A percentile compares a stretch with the other conserved stretches of the same genome.
Conservation (phyloP, 2,888 invertebrate genomes). For the Embidobia sp. region DNA sequence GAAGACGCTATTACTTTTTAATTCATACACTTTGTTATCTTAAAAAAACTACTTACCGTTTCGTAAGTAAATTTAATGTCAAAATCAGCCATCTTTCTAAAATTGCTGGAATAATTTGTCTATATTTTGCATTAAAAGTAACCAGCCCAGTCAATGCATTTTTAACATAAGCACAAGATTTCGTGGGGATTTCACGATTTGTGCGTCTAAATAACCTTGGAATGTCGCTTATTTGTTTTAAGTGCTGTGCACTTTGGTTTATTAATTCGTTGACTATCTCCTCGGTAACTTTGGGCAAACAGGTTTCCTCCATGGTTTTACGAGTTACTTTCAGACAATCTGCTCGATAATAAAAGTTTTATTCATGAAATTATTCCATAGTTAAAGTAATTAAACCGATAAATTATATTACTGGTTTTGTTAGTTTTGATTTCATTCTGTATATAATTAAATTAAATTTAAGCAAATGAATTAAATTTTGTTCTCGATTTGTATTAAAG, state of each 20-base stretch:
- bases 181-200: constrained; percentile 92
- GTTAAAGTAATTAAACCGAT: no score
- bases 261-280: constrained; percentile 80
- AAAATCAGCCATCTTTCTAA: constrained; percentile 80
- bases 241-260: constrained; percentile 83
- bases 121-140: constrained; percentile 84
- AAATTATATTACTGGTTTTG: no score
- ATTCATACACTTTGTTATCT: no score
- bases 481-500: no score
- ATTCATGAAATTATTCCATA: no score
- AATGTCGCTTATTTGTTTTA: constrained; percentile 94
- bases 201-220: constrained; percentile 96
- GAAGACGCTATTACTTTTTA: no score
- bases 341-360: constrained; percentile 26
- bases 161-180: constrained; percentile 90
- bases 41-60: constrained; percentile 81
- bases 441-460: no score
- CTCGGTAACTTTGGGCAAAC: constrained; percentile 77
- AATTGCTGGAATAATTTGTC: constrained; percentile 78
- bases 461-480: no score
- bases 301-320: constrained; percentile 66
- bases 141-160: constrained; percentile 85
- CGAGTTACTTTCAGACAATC: constrained; percentile 69
- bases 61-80: constrained; percentile 81
- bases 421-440: no score